A percentile compares a stretch with the other conserved stretches of the same genome.
phyloP scores from a whole-genome alignment of 2,113 vertebrate species.

The Machaerirhynchus nigripectus region DNA sequence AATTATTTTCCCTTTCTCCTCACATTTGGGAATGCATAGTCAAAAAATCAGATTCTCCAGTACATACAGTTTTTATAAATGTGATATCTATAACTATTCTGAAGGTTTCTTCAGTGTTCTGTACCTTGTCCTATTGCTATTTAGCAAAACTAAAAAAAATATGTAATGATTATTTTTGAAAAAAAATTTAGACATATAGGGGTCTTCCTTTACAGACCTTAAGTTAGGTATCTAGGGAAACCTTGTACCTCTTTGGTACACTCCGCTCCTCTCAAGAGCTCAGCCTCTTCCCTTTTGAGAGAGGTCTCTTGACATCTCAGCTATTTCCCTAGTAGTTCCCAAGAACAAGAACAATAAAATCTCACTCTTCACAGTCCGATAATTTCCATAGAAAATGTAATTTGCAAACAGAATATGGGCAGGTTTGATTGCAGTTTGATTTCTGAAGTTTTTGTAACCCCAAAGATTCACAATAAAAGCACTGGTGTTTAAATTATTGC shows the following conservation, averaged over 20 bases:
- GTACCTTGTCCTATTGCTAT: background rate
- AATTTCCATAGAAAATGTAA: background rate
- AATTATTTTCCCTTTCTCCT: background rate
- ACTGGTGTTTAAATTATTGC: background rate
- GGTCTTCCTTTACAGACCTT: background rate
- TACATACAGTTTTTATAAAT: background rate
- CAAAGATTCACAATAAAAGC: background rate
- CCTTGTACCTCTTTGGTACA: background rate
- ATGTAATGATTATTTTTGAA: background rate
- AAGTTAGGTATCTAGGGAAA: background rate
- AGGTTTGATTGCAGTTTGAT: background rate
- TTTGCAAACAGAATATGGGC: background rate
- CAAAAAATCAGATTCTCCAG: background rate
- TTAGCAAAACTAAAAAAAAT: background rate
- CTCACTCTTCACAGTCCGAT: background rate
- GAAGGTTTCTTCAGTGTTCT: background rate
- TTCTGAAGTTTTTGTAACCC: background rate
- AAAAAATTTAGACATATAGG: background rate
- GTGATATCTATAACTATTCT: background rate
- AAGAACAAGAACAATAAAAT: background rate
- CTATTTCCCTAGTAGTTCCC: conserved; percentile 17
- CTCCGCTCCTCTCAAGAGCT: background rate
- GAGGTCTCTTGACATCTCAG: conserved; percentile 18
- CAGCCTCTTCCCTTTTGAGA: background rate
- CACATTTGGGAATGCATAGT: background rate